Evolutionary conservation across 2,888 invertebrate genomes (phyloP).

Genomic region (Octodonta nipae): DNA sequence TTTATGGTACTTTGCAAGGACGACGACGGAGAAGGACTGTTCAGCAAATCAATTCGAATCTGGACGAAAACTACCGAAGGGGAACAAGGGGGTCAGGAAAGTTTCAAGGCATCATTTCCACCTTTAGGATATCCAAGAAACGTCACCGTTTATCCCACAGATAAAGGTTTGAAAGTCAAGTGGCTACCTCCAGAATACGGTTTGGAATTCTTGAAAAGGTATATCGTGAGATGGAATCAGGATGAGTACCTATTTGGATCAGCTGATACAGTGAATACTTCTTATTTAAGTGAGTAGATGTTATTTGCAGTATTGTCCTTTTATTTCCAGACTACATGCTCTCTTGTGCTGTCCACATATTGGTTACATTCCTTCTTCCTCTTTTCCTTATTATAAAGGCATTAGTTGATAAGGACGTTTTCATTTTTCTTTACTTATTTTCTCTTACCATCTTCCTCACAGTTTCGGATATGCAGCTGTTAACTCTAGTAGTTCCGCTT

Average conservation of each 20-base stretch:
- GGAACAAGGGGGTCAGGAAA: slow-evolving; percentile 15
- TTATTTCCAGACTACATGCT: too few species aligned
- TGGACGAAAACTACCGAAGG: slow-evolving; percentile 47
- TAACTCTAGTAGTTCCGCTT: too few species aligned
- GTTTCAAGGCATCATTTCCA: slow-evolving; percentile 16
- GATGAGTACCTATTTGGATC: slow-evolving; percentile 49
- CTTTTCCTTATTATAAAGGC: too few species aligned
- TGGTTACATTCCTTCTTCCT: too few species aligned
- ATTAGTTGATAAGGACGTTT: too few species aligned
- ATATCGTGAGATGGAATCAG: slow-evolving; percentile 54
- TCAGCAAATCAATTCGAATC: slow-evolving; percentile 68
- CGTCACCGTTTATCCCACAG: slow-evolving; percentile 55
- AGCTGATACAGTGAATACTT: slow-evolving; percentile 56
- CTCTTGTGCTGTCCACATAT: too few species aligned
- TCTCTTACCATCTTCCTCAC: too few species aligned
- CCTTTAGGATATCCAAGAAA: slow-evolving; percentile 50
- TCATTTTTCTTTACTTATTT: too few species aligned
- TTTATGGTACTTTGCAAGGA: slow-evolving; percentile 83
- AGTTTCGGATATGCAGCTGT: too few species aligned
- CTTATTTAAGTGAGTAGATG: slow-evolving; percentile 37
- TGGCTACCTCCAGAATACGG: slow-evolving; percentile 56
- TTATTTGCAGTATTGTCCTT: too few species aligned
- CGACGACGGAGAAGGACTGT: slow-evolving; percentile 75
- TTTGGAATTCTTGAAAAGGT: slow-evolving; percentile 43
- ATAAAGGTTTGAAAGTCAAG: slow-evolving; percentile 62